phyloP scores from a whole-genome alignment of 2,797 vertebrate genomes.

The Chloroceryle inda region DNA sequence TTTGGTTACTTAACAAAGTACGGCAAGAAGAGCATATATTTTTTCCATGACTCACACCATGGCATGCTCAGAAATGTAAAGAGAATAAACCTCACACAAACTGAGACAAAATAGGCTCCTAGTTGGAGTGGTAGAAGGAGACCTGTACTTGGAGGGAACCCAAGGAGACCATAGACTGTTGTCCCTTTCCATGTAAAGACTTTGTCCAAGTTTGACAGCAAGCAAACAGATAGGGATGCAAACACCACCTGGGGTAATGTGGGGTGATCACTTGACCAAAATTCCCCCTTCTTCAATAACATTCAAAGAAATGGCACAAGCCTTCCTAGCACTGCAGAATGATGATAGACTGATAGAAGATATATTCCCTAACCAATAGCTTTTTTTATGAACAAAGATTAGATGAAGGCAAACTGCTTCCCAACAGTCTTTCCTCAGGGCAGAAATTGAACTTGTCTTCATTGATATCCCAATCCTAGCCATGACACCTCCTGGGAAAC shows the following conservation, averaged over 20 bases:
- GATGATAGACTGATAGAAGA: background rate
- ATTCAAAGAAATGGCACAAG: background rate
- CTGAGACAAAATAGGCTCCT: background rate
- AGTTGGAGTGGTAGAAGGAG: background rate
- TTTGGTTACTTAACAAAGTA: background rate
- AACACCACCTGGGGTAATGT: background rate
- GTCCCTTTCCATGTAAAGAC: background rate
- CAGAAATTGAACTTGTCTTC: background rate
- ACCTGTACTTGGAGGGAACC: background rate
- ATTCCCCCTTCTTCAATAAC: background rate
- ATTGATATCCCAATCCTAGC: background rate
- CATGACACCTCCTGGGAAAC: background rate
- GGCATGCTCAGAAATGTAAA: background rate
- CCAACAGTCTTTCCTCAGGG: background rate
- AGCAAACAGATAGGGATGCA: background rate
- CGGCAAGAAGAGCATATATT: background rate
- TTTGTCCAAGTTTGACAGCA: background rate
- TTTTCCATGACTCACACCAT: accelerated
- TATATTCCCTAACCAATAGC: background rate
- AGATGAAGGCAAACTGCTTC: background rate
- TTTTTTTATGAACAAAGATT: constrained; percentile 1
- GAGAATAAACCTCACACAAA: background rate
- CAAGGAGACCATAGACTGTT: background rate
- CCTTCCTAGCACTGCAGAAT: background rate
- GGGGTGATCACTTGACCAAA: background rate